These are phyloP conservation scores for Gonatopus flavifemur DNA, from an alignment of 1,140 invertebrate species.

Conservation along the genomic window DNA sequence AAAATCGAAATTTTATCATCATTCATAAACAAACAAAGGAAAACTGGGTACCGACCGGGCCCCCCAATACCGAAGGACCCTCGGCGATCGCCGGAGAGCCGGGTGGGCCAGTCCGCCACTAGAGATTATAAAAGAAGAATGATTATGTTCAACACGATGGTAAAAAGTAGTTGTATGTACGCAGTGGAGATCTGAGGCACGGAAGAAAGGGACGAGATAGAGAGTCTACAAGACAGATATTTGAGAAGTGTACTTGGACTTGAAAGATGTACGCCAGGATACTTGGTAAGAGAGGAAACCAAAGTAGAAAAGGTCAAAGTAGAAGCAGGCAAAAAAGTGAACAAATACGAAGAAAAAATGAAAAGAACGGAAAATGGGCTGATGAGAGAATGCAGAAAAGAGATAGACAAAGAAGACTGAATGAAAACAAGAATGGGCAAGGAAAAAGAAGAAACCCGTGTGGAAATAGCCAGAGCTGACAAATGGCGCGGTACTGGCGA, in stretches of 20 bases:
- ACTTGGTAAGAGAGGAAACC: constrained; percentile 13
- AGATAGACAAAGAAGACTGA: not conserved
- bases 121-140: not conserved
- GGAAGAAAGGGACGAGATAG: not conserved
- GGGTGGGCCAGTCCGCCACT: too few species aligned
- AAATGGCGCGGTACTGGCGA: too few species aligned
- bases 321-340: not conserved
- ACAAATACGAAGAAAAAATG: not conserved
- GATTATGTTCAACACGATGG: not conserved
- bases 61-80: too few species aligned
- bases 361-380: not conserved
- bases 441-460: too few species aligned
- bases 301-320: constrained; percentile 3
- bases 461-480: too few species aligned
- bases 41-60: too few species aligned
- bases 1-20: too few species aligned
- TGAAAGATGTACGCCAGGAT: constrained; percentile 1
- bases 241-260: not conserved
- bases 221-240: not conserved
- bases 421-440: too few species aligned
- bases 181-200: not conserved
- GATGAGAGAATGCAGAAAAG: not conserved
- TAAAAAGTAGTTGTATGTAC: not conserved
- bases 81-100: too few species aligned
- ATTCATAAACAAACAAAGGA: too few species aligned